Percentiles rank a stretch among this genome's conserved stretches.
These are phyloP conservation scores for Pelvicachromis taeniatus DNA, from an alignment of 2,113 vertebrate genomes.

Conservation along the genomic window DNA sequence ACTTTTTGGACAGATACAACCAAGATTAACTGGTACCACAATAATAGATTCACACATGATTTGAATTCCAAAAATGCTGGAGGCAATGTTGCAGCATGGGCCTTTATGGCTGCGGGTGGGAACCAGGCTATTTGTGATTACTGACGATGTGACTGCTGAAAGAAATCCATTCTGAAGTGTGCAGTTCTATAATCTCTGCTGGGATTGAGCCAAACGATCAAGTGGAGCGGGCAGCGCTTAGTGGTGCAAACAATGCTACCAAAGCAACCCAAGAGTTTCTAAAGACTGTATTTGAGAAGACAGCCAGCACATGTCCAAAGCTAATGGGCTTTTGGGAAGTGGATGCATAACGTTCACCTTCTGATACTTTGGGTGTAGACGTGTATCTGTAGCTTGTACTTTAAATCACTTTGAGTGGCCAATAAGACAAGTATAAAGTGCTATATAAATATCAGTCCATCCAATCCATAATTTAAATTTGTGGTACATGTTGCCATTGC, in stretches of 20 bases:
- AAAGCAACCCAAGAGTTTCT: neutral
- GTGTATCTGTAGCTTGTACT: neutral
- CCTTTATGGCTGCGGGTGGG: neutral
- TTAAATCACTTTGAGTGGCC: neutral
- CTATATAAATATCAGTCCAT: neutral
- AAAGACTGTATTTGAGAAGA: accelerated
- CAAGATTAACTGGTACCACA: too few species aligned
- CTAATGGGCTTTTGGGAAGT: neutral
- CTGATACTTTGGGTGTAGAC: neutral
- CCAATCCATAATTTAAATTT: neutral
- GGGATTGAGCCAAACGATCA: neutral
- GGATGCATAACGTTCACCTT: neutral
- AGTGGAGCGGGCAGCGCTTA: neutral
- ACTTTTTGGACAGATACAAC: neutral
- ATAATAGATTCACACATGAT: too few species aligned
- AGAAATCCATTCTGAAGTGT: neutral
- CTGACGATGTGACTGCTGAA: neutral
- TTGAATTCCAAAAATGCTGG: too few species aligned
- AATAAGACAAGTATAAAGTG: neutral
- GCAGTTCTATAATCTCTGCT: neutral
- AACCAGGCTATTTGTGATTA: neutral
- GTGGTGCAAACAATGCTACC: neutral
- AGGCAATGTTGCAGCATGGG: neutral
- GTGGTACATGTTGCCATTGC: neutral
- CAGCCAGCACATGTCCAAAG: neutral